Evolutionary conservation across 2,888 invertebrate genomes (phyloP), one percentile per base, ranked within the genome.

Genomic region (Drosophila engyochracea): DNA sequence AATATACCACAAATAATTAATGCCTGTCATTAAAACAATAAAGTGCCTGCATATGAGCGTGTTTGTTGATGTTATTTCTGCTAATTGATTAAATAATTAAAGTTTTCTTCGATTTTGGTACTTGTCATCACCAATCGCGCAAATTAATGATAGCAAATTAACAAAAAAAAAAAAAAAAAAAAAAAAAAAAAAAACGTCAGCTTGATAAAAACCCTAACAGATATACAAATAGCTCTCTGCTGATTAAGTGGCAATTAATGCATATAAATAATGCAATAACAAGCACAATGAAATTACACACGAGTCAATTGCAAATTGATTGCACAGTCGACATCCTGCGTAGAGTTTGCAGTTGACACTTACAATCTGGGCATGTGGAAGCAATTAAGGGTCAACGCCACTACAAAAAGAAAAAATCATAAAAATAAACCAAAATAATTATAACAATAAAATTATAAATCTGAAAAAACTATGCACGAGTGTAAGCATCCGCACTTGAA

Each of bases 1-100:
- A 83, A 89, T 89, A 74, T 72, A 75, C 85, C 76, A 62, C 87
- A 82, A 89, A 89, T 85, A 86, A 85, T 84, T 89, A 85, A 85
- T 85, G 87, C 51, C 76, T 75, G 71, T 79, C 87, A 85, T 85
- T 85, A 85, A 89, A 85, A 84, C 75, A 83, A 85, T 88, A 77
- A 83, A 89, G 70, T 74, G 79, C 44, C 68, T 51, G 41, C 75
- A 79, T 72, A 68, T 68, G 57, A 39, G 60, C 37, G 31, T 25
- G 47, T 4, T 44, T 65, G 47, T 53, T 62, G 67, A 63, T 49
- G 52, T 57, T 52, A 28, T 30, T 73, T 41, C 61, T 37, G 57
- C 60, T 76, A 74, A 76, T 79, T 81, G 70, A 73, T 79, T 76
- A 63, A 81, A 81, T 77, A 74, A 68, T 79, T 76, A 76, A 81